A percentile compares a stretch with the other conserved stretches of the same genome.
Conservation (phyloP, 2,888 invertebrate genomes). For the Rotaria macrura region DNA sequence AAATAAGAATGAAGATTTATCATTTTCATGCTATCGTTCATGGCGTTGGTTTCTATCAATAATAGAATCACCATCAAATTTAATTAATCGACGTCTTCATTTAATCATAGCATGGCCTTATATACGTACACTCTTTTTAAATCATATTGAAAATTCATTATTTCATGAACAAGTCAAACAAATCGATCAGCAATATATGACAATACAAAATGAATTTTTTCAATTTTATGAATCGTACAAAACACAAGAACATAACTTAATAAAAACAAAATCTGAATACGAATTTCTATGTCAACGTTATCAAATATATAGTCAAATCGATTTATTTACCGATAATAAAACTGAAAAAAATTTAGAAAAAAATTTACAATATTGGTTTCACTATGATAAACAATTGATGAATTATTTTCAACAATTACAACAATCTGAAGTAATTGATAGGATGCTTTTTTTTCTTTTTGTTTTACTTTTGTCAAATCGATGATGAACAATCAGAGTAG, state of each 20-base stretch:
- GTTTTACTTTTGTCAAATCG: too few species aligned
- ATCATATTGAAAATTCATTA: background rate
- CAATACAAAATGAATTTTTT: slow-evolving; percentile 1
- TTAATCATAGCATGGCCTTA: background rate
- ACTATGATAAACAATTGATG: background rate
- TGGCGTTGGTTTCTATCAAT: background rate
- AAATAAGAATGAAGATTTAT: background rate
- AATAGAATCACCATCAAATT: background rate
- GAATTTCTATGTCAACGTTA: background rate
- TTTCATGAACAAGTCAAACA: background rate
- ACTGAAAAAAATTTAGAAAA: background rate
- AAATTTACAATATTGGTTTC: background rate
- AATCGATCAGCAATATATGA: background rate
- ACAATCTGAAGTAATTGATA: background rate
- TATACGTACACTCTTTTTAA: background rate
- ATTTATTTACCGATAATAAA: background rate
- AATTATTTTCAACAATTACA: background rate
- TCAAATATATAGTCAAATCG: background rate
- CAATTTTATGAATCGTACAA: background rate
- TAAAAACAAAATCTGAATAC: background rate
- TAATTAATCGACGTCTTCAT: background rate
- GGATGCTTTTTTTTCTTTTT: too few species aligned
- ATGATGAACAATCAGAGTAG: too few species aligned
- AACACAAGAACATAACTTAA: background rate
- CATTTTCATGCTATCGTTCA: background rate